Evolutionary conservation across 53 echinoderm and acorn worm genomes (phyloP).

Genomic region (Luidia sarsii): DNA sequence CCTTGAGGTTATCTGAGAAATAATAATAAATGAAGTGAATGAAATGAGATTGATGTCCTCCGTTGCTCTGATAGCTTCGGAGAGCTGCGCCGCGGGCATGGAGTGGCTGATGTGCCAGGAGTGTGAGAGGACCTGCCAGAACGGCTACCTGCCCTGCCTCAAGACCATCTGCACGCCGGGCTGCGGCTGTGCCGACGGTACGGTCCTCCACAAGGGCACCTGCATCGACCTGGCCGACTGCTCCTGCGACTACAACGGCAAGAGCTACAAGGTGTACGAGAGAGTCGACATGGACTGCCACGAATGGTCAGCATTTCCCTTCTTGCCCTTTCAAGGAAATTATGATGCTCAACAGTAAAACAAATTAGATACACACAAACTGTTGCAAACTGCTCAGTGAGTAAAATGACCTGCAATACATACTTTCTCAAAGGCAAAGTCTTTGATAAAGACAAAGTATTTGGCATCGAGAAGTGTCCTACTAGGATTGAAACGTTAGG

Average conservation of each 20-base stretch:
- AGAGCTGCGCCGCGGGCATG: slow-evolving; percentile 61
- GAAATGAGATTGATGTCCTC: no score
- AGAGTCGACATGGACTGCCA: slow-evolving; percentile 59
- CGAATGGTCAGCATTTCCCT: slow-evolving; percentile 71
- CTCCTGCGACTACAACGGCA: slow-evolving; percentile 66
- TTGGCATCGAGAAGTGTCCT: no score
- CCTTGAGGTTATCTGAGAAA: no score
- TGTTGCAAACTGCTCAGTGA: no score
- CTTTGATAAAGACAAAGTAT: background rate
- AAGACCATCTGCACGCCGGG: slow-evolving; percentile 66
- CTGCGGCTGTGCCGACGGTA: slow-evolving; percentile 77
- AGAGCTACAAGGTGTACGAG: slow-evolving; percentile 37
- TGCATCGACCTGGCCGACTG: slow-evolving; percentile 61
- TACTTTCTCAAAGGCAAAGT: background rate
- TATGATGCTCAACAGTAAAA: no score
- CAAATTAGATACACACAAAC: background rate
- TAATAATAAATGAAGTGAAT: no score
- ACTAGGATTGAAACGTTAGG: no score
- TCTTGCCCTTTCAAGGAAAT: no score
- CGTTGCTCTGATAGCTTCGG: slow-evolving; percentile 3
- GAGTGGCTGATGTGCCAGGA: slow-evolving; percentile 64
- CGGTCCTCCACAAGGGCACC: slow-evolving; percentile 40
- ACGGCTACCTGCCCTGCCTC: slow-evolving; percentile 32
- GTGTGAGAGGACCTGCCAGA: slow-evolving; percentile 71
- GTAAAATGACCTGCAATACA: no score